Evolutionary conservation across 1,140 invertebrate species (phyloP).

Genomic region (Microvelia longipes): DNA sequence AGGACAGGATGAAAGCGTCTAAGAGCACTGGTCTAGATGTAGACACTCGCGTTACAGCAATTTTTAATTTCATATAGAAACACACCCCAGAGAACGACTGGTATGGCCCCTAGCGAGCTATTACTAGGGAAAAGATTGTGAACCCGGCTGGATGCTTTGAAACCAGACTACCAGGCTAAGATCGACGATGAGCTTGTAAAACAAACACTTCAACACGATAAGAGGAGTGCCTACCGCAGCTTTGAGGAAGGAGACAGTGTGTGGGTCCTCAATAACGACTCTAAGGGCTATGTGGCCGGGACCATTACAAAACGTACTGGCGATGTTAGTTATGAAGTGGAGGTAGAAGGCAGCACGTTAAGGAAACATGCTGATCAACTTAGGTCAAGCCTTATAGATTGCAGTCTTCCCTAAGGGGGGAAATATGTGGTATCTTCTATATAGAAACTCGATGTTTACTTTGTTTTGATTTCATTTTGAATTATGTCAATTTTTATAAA

Average conservation of each 20-base stretch:
- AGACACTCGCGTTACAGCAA: background rate
- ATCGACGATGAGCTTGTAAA: background rate
- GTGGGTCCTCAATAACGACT: background rate
- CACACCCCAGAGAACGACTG: background rate
- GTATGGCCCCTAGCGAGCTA: background rate
- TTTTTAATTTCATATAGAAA: background rate
- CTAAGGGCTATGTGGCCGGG: background rate
- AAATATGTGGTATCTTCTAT: no score
- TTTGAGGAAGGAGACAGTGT: background rate
- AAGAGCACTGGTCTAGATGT: background rate
- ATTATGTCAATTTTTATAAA: no score
- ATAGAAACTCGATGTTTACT: no score
- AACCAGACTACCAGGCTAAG: background rate
- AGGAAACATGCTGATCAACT: no score
- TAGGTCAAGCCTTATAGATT: no score
- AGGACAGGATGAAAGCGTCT: background rate
- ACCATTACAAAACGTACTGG: background rate
- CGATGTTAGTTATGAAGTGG: background rate
- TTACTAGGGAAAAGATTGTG: background rate
- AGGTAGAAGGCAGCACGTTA: no score
- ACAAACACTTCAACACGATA: background rate
- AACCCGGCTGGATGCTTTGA: background rate
- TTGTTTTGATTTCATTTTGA: no score
- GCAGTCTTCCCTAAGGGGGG: no score
- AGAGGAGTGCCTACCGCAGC: background rate